Percentiles rank a stretch among this genome's conserved stretches.
Conservation (phyloP, 2,888 invertebrate species). For the Boloria selene region DNA sequence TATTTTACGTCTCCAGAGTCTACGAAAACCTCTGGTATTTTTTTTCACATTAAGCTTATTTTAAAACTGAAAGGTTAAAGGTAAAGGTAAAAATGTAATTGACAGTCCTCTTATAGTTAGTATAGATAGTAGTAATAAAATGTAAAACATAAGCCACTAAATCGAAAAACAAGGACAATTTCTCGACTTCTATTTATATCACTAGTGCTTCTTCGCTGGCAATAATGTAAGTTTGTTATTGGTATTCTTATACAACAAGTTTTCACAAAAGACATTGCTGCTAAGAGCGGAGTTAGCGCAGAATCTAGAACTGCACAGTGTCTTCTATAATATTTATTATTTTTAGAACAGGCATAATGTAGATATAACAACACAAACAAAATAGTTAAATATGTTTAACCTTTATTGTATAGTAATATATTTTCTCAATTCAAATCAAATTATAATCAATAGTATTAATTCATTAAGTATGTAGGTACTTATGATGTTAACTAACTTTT, state of each 20-base stretch:
- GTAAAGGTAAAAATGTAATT: no score
- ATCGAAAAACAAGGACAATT: slow-evolving; percentile 9
- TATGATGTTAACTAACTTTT: no score
- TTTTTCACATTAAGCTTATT: no score
- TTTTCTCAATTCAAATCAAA: no score
- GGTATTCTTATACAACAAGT: slow-evolving; percentile 35
- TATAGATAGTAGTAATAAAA: not conserved
- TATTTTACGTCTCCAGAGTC: no score
- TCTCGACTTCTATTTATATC: slow-evolving; percentile 31
- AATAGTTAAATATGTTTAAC: not conserved
- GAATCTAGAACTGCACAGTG: slow-evolving; percentile 19
- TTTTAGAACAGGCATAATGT: not conserved
- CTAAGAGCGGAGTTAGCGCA: slow-evolving; percentile 25
- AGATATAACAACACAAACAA: not conserved
- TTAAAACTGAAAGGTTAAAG: no score
- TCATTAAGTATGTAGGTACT: no score
- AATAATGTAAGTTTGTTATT: slow-evolving; percentile 39
- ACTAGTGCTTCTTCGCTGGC: slow-evolving; percentile 32
- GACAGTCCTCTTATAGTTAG: no score
- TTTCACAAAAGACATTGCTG: slow-evolving; percentile 36
- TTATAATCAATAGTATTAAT: no score
- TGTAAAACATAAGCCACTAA: not conserved
- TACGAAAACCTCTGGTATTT: no score
- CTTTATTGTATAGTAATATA: not conserved
- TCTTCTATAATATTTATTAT: slow-evolving; percentile 4